A percentile compares a stretch with the other conserved stretches of the same genome.
phyloP scores from a whole-genome alignment of 2,113 vertebrate species.

The Petaurus breviceps region DNA sequence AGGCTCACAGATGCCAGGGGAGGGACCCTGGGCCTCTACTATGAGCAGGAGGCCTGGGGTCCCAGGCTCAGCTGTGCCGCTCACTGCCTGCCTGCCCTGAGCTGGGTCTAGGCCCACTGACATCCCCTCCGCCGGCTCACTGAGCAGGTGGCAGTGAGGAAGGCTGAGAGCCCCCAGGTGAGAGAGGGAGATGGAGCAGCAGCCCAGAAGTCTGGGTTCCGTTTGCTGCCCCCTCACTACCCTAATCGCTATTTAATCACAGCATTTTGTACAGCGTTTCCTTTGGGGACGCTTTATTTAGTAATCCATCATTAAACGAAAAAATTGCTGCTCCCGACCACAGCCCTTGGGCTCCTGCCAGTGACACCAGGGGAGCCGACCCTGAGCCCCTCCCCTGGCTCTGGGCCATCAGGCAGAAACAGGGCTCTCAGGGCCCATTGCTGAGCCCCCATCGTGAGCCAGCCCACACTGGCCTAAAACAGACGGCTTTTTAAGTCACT shows the following conservation, averaged over 20 bases:
- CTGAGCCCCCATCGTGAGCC: not conserved
- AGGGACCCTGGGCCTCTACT: not conserved
- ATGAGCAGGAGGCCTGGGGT: not conserved
- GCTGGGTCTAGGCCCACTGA: not conserved
- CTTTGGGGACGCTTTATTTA: constrained; percentile 44
- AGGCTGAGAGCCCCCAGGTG: not conserved
- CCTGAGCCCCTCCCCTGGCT: not conserved
- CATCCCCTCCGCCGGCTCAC: rapidly evolving
- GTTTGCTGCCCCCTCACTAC: not conserved
- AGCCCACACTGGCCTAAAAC: not conserved
- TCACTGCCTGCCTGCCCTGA: not conserved
- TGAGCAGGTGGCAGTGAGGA: too few relatives aligned
- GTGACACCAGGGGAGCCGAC: constrained; percentile 30
- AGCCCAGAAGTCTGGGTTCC: not conserved
- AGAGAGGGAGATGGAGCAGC: rapidly evolving
- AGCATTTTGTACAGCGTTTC: not conserved
- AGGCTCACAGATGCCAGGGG: not conserved
- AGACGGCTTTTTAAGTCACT: not conserved
- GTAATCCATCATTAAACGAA: constrained; percentile 1
- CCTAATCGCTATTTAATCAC: constrained; percentile 40
- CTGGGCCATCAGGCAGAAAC: not conserved
- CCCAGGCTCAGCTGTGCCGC: not conserved
- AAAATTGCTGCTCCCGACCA: not conserved
- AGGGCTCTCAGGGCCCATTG: not conserved
- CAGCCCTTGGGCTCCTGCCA: constrained; percentile 30